These are phyloP conservation scores for Ciconia nigra DNA, from an alignment of 2,797 vertebrate species.

Conservation along the genomic window DNA sequence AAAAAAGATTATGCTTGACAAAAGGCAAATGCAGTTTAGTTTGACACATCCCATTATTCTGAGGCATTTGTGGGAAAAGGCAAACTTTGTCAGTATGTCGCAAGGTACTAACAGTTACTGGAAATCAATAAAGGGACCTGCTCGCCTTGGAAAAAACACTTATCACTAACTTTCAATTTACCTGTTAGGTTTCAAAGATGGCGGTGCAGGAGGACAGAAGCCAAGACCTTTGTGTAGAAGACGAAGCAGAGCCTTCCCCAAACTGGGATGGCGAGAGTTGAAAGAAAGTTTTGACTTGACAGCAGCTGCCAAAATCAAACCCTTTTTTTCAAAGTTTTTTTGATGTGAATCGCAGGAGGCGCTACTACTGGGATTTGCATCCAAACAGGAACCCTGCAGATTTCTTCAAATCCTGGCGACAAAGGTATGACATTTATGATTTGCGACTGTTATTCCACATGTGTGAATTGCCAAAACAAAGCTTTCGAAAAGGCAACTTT, in stretches of 20 bases:
- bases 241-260: neutral
- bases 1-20: neutral
- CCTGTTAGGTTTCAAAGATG: neutral
- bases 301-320: constrained; percentile 36
- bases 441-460: constrained; percentile 6
- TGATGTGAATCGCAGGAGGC: constrained; percentile 22
- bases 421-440: constrained; percentile 43
- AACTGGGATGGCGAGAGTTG: neutral
- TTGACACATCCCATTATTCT: neutral
- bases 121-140: neutral
- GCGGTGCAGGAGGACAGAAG: neutral
- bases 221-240: neutral
- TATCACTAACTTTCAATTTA: neutral
- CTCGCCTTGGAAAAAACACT: neutral
- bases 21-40: neutral
- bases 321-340: constrained; percentile 31
- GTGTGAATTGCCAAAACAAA: constrained; percentile 6
- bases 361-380: constrained; percentile 9
- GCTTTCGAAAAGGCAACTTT: neutral
- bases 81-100: neutral
- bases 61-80: neutral
- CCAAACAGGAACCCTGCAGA: constrained; percentile 43
- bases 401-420: constrained; percentile 39
- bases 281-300: constrained; percentile 38
- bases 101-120: neutral